These are phyloP conservation scores for Drosophila triauraria DNA, from an alignment of 1,140 invertebrate genomes.

Conservation along the genomic window DNA sequence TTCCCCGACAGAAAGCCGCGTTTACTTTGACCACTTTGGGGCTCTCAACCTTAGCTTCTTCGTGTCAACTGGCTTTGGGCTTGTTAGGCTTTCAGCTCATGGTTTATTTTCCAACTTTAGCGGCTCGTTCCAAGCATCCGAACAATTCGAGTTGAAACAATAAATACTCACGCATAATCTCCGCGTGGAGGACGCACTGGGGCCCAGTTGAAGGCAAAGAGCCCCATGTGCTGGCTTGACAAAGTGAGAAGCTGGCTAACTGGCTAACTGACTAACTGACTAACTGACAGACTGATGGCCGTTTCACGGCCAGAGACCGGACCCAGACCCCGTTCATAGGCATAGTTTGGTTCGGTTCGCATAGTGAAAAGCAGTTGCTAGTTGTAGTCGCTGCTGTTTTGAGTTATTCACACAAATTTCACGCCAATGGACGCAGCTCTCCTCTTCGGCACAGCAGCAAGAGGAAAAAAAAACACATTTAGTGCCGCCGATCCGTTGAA, in stretches of 20 bases:
- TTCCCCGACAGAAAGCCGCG: background rate
- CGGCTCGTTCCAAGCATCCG: conserved; percentile 41
- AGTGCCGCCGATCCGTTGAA: conserved; percentile 59
- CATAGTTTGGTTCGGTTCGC: conserved; percentile 60
- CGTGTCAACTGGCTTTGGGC: background rate
- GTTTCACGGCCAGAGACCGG: conserved; percentile 70
- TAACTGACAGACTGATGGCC: conserved; percentile 30
- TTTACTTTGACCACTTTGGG: background rate
- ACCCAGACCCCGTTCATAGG: conserved; percentile 55
- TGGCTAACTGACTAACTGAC: conserved; percentile 13
- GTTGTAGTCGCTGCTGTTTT: conserved; percentile 41
- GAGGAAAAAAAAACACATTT: conserved; percentile 37
- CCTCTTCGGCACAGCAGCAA: conserved; percentile 26
- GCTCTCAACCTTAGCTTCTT: background rate
- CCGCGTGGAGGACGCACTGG: conserved; percentile 41
- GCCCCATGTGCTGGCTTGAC: conserved; percentile 41
- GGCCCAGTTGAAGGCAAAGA: conserved; percentile 53
- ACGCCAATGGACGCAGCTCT: conserved; percentile 63
- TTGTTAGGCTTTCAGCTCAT: background rate
- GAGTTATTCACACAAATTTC: conserved; percentile 80
- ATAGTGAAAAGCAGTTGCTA: conserved; percentile 63
- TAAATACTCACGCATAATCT: conserved; percentile 74
- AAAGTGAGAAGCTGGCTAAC: conserved; percentile 14
- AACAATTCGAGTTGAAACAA: conserved; percentile 66
- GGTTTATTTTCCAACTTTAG: conserved; percentile 9